Evolutionary conservation across 2,888 invertebrate genomes (phyloP).

Genomic region (Xiphydria camelus): DNA sequence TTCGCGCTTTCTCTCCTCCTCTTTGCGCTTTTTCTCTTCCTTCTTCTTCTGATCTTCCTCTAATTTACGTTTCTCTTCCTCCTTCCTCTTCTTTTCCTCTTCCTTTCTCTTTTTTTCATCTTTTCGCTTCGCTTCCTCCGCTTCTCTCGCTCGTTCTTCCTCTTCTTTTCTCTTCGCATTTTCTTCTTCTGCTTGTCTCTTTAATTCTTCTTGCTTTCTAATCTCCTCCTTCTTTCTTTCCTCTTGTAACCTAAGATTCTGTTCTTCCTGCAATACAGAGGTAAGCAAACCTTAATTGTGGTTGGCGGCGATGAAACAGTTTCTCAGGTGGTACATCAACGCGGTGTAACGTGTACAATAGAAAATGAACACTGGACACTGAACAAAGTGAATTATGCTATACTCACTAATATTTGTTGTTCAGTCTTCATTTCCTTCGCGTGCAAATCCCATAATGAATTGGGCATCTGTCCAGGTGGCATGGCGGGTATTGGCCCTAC

Average conservation of each 20-base stretch:
- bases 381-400: no score
- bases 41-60: conserved; percentile 62
- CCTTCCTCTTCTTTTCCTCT: conserved; percentile 58
- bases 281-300: conserved; percentile 22
- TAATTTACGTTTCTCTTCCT: conserved; percentile 61
- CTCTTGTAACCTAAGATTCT: conserved; percentile 49
- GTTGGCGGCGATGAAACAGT: conserved; percentile 8
- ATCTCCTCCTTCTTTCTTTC: conserved; percentile 60
- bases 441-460: conserved; percentile 54
- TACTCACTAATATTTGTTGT: conserved; percentile 57
- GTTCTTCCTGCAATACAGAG: conserved; percentile 35
- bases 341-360: no score
- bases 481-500: conserved; percentile 48
- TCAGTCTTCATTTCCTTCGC: conserved; percentile 59
- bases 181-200: conserved; percentile 50
- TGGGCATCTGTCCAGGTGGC: conserved; percentile 53
- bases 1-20: conserved; percentile 59
- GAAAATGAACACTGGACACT: no score
- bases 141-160: conserved; percentile 43
- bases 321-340: no score
- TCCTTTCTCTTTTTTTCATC: conserved; percentile 60
- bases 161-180: conserved; percentile 40
- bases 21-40: conserved; percentile 61
- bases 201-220: conserved; percentile 56
- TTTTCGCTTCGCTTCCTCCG: conserved; percentile 55